phyloP scores from a whole-genome alignment of 1,140 invertebrate species.

The Heliothis subflexa region DNA sequence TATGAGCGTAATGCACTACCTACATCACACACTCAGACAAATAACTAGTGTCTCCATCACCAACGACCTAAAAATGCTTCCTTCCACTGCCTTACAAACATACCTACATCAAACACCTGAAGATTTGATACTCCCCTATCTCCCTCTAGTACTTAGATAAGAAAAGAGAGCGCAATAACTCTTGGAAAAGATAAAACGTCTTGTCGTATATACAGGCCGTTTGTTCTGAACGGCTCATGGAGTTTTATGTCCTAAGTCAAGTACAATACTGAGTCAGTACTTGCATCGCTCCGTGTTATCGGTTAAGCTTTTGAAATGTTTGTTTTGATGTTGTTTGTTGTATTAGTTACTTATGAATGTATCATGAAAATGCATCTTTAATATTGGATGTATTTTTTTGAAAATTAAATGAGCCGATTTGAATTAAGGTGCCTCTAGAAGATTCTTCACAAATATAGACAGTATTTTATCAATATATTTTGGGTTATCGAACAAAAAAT shows the following conservation, averaged over 20 bases:
- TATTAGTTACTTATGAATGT: not conserved
- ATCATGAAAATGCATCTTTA: too few species aligned
- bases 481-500: too few species aligned
- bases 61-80: constrained; percentile 20
- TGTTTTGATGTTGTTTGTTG: constrained; percentile 6
- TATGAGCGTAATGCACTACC: constrained; percentile 19
- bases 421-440: too few species aligned
- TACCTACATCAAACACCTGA: constrained; percentile 39
- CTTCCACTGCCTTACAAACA: constrained; percentile 21
- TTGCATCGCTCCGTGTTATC: constrained; percentile 37
- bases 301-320: constrained; percentile 42
- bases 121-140: constrained; percentile 32
- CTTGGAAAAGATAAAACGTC: constrained; percentile 38
- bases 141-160: not conserved
- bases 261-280: constrained; percentile 39
- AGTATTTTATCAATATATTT: too few species aligned
- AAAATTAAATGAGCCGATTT: too few species aligned
- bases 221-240: constrained; percentile 44
- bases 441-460: too few species aligned
- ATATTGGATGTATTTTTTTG: too few species aligned
- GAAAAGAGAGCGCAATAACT: constrained; percentile 21
- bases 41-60: constrained; percentile 29
- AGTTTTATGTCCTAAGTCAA: constrained; percentile 40
- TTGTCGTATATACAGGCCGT: constrained; percentile 41
- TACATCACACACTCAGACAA: constrained; percentile 18